These are phyloP conservation scores for Schrankia costaestrigalis DNA, from an alignment of 2,888 invertebrate genomes.

Conservation along the genomic window DNA sequence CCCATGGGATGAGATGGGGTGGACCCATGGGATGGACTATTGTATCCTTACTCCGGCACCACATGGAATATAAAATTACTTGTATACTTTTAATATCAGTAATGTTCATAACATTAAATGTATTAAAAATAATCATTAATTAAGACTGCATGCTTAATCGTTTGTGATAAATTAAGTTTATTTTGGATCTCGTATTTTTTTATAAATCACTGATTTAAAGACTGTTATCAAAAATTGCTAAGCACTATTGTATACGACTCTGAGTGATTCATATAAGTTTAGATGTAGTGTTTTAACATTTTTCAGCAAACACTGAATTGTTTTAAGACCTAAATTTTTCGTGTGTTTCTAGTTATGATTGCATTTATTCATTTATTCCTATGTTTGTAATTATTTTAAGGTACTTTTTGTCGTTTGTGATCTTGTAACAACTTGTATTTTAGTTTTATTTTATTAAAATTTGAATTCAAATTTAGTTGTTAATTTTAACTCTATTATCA, in stretches of 20 bases:
- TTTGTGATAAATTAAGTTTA: conserved; percentile 27
- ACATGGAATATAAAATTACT: too few relatives aligned
- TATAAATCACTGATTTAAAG: conserved; percentile 12
- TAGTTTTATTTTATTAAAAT: conserved; percentile 17
- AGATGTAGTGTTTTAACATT: too few relatives aligned
- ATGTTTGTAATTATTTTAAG: conserved; percentile 2
- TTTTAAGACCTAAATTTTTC: too few relatives aligned
- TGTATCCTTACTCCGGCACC: too few relatives aligned
- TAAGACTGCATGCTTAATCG: too few relatives aligned
- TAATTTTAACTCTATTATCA: conserved; percentile 2
- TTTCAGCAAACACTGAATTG: too few relatives aligned
- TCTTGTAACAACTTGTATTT: conserved; percentile 11
- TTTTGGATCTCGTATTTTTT: conserved; percentile 32
- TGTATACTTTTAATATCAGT: too few relatives aligned
- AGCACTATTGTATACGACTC: conserved; percentile 34
- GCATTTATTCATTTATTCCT: conserved; percentile 7
- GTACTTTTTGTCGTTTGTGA: conserved; percentile 6
- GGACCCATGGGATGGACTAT: too few relatives aligned
- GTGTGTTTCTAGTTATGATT: conserved; percentile 11
- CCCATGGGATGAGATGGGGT: too few relatives aligned
- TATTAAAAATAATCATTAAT: too few relatives aligned
- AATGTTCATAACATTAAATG: too few relatives aligned
- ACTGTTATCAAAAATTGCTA: conserved; percentile 21
- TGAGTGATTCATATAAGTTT: too few relatives aligned
- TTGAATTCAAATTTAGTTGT: conserved; percentile 7